A percentile compares a stretch with the other conserved stretches of the same genome.
Conservation (phyloP, 1,140 invertebrate genomes). For the Planococcus citri region DNA sequence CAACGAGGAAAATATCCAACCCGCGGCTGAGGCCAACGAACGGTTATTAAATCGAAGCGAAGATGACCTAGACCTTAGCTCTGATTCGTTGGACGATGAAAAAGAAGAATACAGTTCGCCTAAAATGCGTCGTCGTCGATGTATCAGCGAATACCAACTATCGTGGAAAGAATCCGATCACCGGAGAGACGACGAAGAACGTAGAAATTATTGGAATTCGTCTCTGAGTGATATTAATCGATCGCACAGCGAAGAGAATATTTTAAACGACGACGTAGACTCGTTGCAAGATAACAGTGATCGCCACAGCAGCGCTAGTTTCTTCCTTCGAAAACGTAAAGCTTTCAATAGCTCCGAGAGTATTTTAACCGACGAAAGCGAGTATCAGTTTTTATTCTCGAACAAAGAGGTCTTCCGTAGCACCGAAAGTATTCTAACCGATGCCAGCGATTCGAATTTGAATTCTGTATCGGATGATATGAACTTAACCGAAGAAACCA, state of each 20-base stretch:
- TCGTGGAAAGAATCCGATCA: conserved; percentile 35
- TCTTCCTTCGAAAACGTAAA: conserved; percentile 33
- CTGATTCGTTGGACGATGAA: conserved; percentile 52
- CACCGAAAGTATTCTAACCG: conserved; percentile 39
- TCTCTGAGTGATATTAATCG: conserved; percentile 20
- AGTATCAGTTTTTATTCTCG: conserved; percentile 38
- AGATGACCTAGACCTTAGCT: conserved; percentile 54
- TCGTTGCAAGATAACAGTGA: conserved; percentile 43
- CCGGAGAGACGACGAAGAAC: conserved; percentile 27
- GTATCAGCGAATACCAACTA: conserved; percentile 64
- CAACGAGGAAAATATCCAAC: conserved; percentile 26
- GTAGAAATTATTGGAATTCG: conserved; percentile 30
- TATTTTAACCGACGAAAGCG: conserved; percentile 62
- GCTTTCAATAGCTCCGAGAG: conserved; percentile 60
- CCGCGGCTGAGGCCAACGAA: no score
- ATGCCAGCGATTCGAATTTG: conserved; percentile 42
- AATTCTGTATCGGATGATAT: conserved; percentile 49
- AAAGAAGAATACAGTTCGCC: conserved; percentile 46
- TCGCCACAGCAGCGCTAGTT: conserved; percentile 40
- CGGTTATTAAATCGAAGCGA: background rate
- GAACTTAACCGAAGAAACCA: conserved; percentile 32
- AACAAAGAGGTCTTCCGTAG: conserved; percentile 33
- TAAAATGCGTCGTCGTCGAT: conserved; percentile 44
- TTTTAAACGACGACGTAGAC: conserved; percentile 52
- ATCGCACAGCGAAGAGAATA: conserved; percentile 54